Percentiles rank a stretch among this genome's conserved stretches.
Evolutionary conservation across 1,140 invertebrate genomes (phyloP).

Genomic region (Drosophila pallidifrons): DNA sequence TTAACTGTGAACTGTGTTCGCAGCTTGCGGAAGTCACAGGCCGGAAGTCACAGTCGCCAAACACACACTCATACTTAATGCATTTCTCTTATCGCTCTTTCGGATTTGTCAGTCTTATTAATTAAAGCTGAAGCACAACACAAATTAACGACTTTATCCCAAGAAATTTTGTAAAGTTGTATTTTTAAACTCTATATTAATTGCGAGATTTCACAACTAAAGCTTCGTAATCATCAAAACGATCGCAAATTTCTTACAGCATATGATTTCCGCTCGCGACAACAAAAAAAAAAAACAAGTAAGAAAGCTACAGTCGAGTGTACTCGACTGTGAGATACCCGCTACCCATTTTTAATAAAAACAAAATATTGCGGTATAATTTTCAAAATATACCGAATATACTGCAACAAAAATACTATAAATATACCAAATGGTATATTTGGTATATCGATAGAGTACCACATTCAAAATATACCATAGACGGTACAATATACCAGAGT

Average conservation of each 20-base stretch:
- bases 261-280: background rate
- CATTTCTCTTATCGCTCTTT: conserved; percentile 5
- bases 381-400: too few relatives aligned
- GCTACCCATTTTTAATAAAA: too few relatives aligned
- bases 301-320: too few relatives aligned
- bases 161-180: conserved; percentile 2
- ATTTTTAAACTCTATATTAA: conserved; percentile 9
- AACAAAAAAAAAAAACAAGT: too few relatives aligned
- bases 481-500: too few relatives aligned
- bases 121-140: background rate
- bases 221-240: background rate
- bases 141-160: background rate
- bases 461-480: too few relatives aligned
- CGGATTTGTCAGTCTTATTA: background rate
- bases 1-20: conserved; percentile 6
- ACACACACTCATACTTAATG: background rate
- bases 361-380: too few relatives aligned
- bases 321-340: background rate
- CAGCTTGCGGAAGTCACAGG: conserved; percentile 12
- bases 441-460: too few relatives aligned
- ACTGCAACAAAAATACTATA: too few relatives aligned
- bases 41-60: background rate
- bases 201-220: background rate
- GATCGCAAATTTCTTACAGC: background rate
- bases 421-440: too few relatives aligned